Base-by-base conservation (phyloP, 2,888 invertebrate species). In the Euplexia lucipara region DNA sequence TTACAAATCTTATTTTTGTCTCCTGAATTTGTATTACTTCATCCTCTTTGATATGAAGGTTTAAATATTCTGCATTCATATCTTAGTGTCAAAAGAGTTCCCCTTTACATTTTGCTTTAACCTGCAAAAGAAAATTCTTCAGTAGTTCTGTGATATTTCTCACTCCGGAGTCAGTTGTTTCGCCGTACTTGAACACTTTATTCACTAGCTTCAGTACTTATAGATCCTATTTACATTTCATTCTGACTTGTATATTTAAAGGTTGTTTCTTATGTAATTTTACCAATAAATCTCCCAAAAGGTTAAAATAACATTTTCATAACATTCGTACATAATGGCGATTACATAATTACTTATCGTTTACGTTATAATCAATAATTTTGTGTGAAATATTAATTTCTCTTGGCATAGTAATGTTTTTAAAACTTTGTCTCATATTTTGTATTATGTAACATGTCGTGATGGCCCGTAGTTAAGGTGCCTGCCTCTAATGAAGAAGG, bases 121-220 rank as follows among this genome's bases (percentile, higher is more conserved):
- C 57, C 44, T 68, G 66, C 51, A 72, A 68, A 57, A 65, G 65
- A 42, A 75, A 51, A 67, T 64, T 54, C 63, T 67, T 60, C 57
- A 68, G 51, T 61, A 62, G 62, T 69, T 82, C 65, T 39, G 68
- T 70, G 65, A 79, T 78, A 76, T 84, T 82, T 77, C 65, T 78
- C 71, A 66, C 77, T 74, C 71, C 57, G 78, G 70, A 74, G 77
- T 45, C 59, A 69, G 82, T 82, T 70, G 57, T 85, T 76, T 78
- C n/a, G n/a, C 67, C 75, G 66, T 65, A 68, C 73, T 81, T 75
- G 81, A 82, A 83, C 84, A 81, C 81, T 81, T 86, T 86, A 86
- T 84, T 83, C 78, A 82, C 78, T 73, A 82, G 81, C 74, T 81
- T 81, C 68, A 57, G 57, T 65, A 76, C 65, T n/a, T n/a, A n/a